A percentile compares a stretch with the other conserved stretches of the same genome.
phyloP scores from a whole-genome alignment of 2,797 vertebrate species.

The Enteromius treurensis region DNA sequence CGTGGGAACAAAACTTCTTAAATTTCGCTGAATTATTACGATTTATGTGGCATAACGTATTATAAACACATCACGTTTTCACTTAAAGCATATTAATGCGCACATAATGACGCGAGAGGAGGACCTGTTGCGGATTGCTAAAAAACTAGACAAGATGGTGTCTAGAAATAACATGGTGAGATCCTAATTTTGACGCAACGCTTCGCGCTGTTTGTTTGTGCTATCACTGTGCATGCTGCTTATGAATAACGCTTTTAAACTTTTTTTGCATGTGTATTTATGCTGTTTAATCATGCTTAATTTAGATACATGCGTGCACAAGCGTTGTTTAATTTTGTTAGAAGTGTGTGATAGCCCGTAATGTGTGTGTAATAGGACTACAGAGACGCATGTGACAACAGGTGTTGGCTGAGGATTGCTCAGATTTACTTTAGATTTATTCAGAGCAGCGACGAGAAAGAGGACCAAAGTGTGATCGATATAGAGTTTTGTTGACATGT shows the following conservation, averaged over 20 bases:
- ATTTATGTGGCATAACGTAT: constrained; percentile 23
- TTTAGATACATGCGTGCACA: constrained; percentile 13
- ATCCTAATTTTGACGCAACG: constrained; percentile 65
- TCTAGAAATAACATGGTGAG: constrained; percentile 93
- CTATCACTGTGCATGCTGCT: background rate
- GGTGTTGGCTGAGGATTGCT: constrained; percentile 68
- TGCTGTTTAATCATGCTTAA: background rate
- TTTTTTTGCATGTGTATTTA: background rate
- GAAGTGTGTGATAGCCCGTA: background rate
- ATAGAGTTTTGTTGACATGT: background rate
- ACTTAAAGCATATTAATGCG: constrained; percentile 66
- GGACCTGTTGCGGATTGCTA: constrained; percentile 89
- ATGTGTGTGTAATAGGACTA: background rate
- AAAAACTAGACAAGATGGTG: constrained; percentile 97
- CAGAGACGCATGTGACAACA: constrained; percentile 65
- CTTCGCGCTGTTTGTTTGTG: constrained; percentile 27
- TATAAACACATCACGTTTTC: constrained; percentile 4
- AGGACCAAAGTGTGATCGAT: background rate
- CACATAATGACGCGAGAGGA: constrained; percentile 87
- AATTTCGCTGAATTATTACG: constrained; percentile 48
- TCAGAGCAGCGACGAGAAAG: constrained; percentile 14
- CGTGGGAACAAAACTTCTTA: constrained; percentile 64
- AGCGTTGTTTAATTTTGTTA: constrained; percentile 38
- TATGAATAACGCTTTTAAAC: background rate
- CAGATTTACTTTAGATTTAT: constrained; percentile 18